Percentiles rank a stretch among this genome's conserved stretches.
phyloP scores from a whole-genome alignment of 1,140 invertebrate genomes.

The Orchesella cincta region DNA sequence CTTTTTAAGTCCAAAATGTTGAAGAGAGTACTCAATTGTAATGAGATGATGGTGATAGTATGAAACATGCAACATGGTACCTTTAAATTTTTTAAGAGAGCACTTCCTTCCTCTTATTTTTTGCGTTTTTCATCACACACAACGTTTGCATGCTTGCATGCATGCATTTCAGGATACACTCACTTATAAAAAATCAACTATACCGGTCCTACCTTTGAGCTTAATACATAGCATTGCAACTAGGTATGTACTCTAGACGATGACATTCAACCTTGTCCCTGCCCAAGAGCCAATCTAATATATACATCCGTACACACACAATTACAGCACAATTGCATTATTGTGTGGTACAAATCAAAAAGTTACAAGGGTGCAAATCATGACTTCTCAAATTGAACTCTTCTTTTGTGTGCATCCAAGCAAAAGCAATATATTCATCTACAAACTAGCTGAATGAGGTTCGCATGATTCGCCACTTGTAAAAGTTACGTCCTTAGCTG shows the following conservation, averaged over 20 bases:
- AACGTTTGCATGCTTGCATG: background rate
- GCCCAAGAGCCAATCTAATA: too few relatives aligned
- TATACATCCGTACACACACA: too few relatives aligned
- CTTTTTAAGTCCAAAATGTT: too few relatives aligned
- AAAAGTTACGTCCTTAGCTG: too few relatives aligned
- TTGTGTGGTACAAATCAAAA: background rate
- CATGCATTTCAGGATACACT: background rate
- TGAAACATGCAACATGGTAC: background rate
- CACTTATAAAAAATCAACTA: background rate
- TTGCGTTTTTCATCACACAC: background rate
- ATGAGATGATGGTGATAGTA: background rate
- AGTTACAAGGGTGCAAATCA: background rate
- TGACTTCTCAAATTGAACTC: too few relatives aligned
- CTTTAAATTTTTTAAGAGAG: background rate
- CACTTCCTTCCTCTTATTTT: background rate
- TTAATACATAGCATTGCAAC: background rate
- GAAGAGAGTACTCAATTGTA: background rate
- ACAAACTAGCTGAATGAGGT: too few relatives aligned
- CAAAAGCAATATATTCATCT: too few relatives aligned
- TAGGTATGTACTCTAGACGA: background rate
- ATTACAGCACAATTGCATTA: too few relatives aligned
- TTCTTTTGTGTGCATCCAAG: too few relatives aligned
- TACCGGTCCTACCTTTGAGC: too few relatives aligned
- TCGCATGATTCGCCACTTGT: too few relatives aligned
- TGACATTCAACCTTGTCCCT: constrained; percentile 21